A percentile compares a stretch with the other conserved stretches of the same genome.
phyloP scores from a whole-genome alignment of 2,797 vertebrate species.

The Melanogrammus aeglefinus region DNA sequence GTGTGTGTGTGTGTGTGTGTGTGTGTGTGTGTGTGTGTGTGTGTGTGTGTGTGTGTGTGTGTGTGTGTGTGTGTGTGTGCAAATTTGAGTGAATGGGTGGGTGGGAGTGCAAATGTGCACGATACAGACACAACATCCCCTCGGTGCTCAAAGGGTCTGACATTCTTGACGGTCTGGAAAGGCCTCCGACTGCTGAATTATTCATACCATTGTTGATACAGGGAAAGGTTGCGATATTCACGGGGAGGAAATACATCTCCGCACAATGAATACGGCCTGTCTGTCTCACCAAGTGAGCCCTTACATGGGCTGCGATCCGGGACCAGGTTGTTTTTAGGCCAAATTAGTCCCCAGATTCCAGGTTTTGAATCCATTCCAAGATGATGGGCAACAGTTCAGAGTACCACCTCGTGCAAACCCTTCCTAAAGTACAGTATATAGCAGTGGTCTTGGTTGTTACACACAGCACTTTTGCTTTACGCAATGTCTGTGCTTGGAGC shows the following conservation, averaged over 20 bases:
- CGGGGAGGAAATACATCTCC: constrained; percentile 39
- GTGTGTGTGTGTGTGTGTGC: constrained; percentile 24
- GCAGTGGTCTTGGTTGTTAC: neutral
- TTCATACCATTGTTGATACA: constrained; percentile 68
- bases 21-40: constrained; percentile 12
- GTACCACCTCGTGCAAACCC: constrained; percentile 10
- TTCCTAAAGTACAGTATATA: neutral
- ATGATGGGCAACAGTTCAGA: constrained; percentile 10
- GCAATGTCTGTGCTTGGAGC: neutral
- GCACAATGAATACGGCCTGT: constrained; percentile 41
- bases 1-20: constrained; percentile 25
- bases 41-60: constrained; percentile 49
- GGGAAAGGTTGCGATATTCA: constrained; percentile 62
- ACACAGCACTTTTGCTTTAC: neutral
- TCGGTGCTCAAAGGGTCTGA: constrained; percentile 60
- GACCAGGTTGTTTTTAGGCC: constrained; percentile 41
- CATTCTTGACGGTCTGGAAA: constrained; percentile 74
- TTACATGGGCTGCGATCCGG: constrained; percentile 41
- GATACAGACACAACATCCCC: constrained; percentile 59
- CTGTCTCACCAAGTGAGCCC: constrained; percentile 48
- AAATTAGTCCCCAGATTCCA: constrained; percentile 30
- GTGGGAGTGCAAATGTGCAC: constrained; percentile 18
- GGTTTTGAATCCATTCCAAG: neutral
- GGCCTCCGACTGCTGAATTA: constrained; percentile 67
- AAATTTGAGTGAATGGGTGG: constrained; percentile 36